These are phyloP conservation scores for Protomyctophum bolini DNA, from an alignment of 2,113 vertebrate genomes.

Conservation along the genomic window DNA sequence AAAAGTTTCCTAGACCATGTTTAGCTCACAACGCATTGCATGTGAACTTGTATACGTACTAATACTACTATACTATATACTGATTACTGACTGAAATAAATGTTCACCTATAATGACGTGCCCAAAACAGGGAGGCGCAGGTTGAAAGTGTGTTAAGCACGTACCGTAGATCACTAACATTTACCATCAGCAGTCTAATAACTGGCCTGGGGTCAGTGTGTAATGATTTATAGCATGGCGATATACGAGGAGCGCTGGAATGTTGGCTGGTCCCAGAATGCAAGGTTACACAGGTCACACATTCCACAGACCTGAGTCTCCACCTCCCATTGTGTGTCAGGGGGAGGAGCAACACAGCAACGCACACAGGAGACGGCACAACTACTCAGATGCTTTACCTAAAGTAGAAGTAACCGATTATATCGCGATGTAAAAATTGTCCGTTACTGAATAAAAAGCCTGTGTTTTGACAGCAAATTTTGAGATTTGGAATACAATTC, in stretches of 20 bases:
- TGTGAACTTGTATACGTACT: no score
- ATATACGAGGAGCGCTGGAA: conserved; percentile 49
- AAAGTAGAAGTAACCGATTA: background rate
- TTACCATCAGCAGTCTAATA: background rate
- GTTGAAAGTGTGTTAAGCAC: no score
- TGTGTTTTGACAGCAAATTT: no score
- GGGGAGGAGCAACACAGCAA: conserved; percentile 1
- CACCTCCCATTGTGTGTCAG: conserved; percentile 81
- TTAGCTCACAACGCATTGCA: no score
- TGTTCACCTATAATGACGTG: no score
- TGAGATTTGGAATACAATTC: no score
- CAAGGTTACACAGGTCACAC: conserved; percentile 64
- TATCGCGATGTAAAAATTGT: no score
- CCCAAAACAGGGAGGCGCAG: no score
- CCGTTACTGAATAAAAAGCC: background rate
- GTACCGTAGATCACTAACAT: no score
- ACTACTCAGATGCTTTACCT: conserved; percentile 12
- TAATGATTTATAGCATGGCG: background rate
- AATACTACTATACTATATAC: no score
- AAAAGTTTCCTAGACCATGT: no score
- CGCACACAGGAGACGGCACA: conserved; percentile 59
- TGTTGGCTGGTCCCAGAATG: conserved; percentile 49
- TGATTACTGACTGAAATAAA: no score
- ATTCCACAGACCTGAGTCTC: conserved; percentile 74
- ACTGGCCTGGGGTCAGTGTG: conserved; percentile 1